Base-by-base conservation (phyloP, 2,888 invertebrate genomes). In the Disparrhopalites patrizii region DNA sequence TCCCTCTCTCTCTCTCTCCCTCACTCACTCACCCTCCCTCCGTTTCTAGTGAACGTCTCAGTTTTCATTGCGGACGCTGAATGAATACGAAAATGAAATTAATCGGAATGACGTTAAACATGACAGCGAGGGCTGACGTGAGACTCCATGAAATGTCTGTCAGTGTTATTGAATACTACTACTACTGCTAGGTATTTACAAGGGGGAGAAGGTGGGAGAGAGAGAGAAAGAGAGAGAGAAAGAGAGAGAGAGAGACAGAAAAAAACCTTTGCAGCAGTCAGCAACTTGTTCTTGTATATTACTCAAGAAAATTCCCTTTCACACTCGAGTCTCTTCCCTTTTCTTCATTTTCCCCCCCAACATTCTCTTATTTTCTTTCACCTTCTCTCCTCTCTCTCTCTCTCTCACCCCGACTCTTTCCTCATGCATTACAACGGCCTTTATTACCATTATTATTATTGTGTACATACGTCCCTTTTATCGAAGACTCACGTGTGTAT, bases 81-180 rank as follows among this genome's bases (percentile, higher is more conserved):
- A 51, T 61, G 61, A 51, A 61, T 61, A 61, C 51, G 69, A 66
- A 71, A 70, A 67, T 68, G 66, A 68, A 70, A 72, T 72, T 70
- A 72, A 72, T 72, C 69, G 68, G 67, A 70, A 69, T 69, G 72
- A 72, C 72, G 72, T 68, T 68, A 58, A 65, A 70, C 68, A 61
- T 67, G 68, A 70, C 70, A 70, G 60, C 66, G 36, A 51, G 47
- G 62, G 65, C 56, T 68, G 68, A 68, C 68, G 66, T 68, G 68
- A 68, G 66, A 66, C 66, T 68, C 67, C 65, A 68, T 66, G 68
- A 68, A 62, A 68, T 68, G 68, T 63, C 66, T 68, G 68, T 66
- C 68, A 68, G 63, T 68, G 64, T 68, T 66, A 68, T 66, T 68
- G 65, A 68, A 62, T 68, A 63, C 61, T 33, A 61, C 23, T 43